Base-by-base conservation (phyloP, 2,113 vertebrate species). In the Actenoides hombroni region DNA sequence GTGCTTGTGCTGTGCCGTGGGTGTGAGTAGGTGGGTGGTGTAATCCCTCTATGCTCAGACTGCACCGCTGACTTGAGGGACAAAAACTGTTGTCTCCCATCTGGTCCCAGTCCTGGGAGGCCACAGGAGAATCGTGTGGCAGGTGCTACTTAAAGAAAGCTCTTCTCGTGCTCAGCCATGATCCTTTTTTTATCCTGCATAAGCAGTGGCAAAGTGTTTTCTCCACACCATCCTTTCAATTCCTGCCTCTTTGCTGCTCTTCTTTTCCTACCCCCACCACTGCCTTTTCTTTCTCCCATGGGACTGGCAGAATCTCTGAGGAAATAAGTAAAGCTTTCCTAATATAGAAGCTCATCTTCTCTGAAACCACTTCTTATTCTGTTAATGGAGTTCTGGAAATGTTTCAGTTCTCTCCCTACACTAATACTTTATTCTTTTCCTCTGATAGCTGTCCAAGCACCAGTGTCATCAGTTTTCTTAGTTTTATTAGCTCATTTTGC, bases 281-380 rank as follows among this genome's bases (percentile, higher is more conserved):
- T 89, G 86, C 82, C 89, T 96, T 95, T 94, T 94, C 94, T 94
- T 94, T 92, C 81, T 93, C 96, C 83, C 88, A 35, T 91, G 93
- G 93, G 93, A 93, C 92, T 94, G 90, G 94, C 78, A 91, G 94
- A 88, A 92, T 95, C 96, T 97, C 97, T 86, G 91, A 94, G 92
- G 96, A 96, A 97, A 97, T 97, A 97, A 96, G 91, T 90, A 96
- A 97, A 96, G 96, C 96, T 94, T 96, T 97, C 96, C 96, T 97
- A 94, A 96, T 96, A 97, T 95, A 96, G 96, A 97, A 97, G 86
- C 94, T 95, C 94, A 93, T 95, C 92, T 96, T 95, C 96, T 95
- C 90, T 97, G 88, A 97, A 97, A 95, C 91, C 95, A 92, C 88
- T 97, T 94, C 82, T 91, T 92, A 86, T 97, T 93, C 88, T 95